Evolutionary conservation across 2,797 vertebrate species (phyloP).

Genomic region (Lycodopsis pacificus): DNA sequence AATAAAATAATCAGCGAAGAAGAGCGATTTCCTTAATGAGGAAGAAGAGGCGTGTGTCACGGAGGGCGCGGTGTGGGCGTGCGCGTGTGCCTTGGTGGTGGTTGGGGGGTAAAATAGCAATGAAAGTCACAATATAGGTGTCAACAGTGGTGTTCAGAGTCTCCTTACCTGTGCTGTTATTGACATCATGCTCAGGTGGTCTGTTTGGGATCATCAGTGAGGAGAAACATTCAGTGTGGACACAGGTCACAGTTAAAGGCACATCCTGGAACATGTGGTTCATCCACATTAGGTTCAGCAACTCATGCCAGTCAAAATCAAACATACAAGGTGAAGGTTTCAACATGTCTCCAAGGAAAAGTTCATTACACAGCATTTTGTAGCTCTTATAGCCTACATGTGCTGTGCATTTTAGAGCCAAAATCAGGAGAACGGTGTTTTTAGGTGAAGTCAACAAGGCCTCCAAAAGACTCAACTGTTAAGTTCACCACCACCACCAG

Average conservation of each 20-base stretch:
- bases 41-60: constrained; percentile 94
- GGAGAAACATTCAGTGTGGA: neutral
- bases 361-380: neutral
- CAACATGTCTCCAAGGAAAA: neutral
- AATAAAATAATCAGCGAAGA: constrained; percentile 99
- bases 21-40: constrained; percentile 99
- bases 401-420: neutral
- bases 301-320: neutral
- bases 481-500: neutral
- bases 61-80: constrained; percentile 89
- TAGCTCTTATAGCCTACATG: too few relatives aligned
- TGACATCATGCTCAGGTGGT: constrained; percentile 37
- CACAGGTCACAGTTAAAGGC: neutral
- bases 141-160: constrained; percentile 37
- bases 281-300: neutral
- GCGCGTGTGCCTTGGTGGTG: constrained; percentile 49
- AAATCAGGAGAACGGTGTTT: neutral
- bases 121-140: constrained; percentile 55
- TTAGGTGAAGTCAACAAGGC: neutral
- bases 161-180: constrained; percentile 33
- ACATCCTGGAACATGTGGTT: neutral
- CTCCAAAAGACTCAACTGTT: neutral
- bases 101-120: constrained; percentile 56
- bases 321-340: neutral
- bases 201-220: constrained; percentile 29